A percentile compares a stretch with the other conserved stretches of the same genome.
Evolutionary conservation across 2,113 vertebrate species (phyloP).

Genomic region (Callipepla californica): DNA sequence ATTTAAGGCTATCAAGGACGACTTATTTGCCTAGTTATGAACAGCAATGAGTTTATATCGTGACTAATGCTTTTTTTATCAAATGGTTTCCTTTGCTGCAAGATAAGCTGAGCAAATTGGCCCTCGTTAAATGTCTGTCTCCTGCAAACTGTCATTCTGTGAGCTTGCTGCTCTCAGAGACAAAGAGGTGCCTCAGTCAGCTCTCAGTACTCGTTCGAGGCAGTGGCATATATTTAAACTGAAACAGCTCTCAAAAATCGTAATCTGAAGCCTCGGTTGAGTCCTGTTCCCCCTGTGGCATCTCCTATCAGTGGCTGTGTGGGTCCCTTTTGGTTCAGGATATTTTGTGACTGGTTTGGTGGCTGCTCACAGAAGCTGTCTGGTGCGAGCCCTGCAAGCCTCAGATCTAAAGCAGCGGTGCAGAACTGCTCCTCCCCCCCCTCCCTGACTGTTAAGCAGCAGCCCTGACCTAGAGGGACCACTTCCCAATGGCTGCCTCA

Average conservation of each 20-base stretch:
- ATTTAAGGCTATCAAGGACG: constrained; percentile 50
- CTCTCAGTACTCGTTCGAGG: not conserved
- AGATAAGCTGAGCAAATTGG: constrained; percentile 53
- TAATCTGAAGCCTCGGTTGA: not conserved
- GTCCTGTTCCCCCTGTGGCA: not conserved
- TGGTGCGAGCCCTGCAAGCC: accelerated
- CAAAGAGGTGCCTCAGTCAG: not conserved
- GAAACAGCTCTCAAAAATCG: not conserved
- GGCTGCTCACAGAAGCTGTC: not conserved
- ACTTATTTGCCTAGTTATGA: constrained; percentile 50
- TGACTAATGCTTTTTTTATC: constrained; percentile 68
- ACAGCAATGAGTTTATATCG: constrained; percentile 8
- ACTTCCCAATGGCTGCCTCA: constrained; percentile 33
- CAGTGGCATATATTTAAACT: not conserved
- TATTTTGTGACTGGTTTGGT: not conserved
- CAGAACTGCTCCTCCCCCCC: not conserved
- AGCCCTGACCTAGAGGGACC: constrained; percentile 37
- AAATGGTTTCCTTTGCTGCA: not conserved
- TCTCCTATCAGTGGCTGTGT: accelerated
- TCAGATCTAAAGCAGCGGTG: not conserved
- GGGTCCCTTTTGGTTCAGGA: not conserved
- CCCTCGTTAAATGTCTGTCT: constrained; percentile 41
- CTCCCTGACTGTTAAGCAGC: not conserved
- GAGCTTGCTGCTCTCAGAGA: not conserved
- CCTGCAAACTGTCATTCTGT: not conserved